Evolutionary conservation across 2,888 invertebrate species (phyloP).

Genomic region (Iphiclides podalirius): DNA sequence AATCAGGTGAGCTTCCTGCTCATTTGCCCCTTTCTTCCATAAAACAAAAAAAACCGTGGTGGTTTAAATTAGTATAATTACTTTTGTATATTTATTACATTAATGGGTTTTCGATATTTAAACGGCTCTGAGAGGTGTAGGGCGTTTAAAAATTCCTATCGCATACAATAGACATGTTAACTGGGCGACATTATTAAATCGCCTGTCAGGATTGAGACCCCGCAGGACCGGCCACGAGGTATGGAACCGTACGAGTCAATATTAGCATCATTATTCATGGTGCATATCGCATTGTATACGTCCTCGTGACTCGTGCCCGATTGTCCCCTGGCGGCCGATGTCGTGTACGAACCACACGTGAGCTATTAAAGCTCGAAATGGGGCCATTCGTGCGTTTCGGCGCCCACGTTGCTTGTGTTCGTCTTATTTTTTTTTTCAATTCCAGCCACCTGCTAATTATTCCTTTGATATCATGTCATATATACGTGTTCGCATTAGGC

Average conservation of each 20-base stretch:
- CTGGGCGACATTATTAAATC: slow-evolving; percentile 9
- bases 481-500: slow-evolving; percentile 14
- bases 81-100: too few species aligned
- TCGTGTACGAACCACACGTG: slow-evolving; percentile 67
- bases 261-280: slow-evolving; percentile 61
- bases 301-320: slow-evolving; percentile 66
- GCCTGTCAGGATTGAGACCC: too few species aligned
- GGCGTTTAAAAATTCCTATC: background rate
- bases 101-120: too few species aligned
- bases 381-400: slow-evolving; percentile 59
- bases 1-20: too few species aligned
- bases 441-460: slow-evolving; percentile 38
- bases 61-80: too few species aligned
- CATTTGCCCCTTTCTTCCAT: too few species aligned
- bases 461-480: slow-evolving; percentile 16
- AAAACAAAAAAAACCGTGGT: too few species aligned
- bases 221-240: slow-evolving; percentile 9
- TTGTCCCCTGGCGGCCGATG: slow-evolving; percentile 62
- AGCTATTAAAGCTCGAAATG: slow-evolving; percentile 54
- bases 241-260: slow-evolving; percentile 34
- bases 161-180: slow-evolving; percentile 5
- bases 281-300: slow-evolving; percentile 51
- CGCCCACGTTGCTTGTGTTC: slow-evolving; percentile 39
- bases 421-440: slow-evolving; percentile 31
- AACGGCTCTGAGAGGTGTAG: too few species aligned